Conservation (phyloP, 2,113 vertebrate species). For the Leptobrachium ailaonicum region DNA sequence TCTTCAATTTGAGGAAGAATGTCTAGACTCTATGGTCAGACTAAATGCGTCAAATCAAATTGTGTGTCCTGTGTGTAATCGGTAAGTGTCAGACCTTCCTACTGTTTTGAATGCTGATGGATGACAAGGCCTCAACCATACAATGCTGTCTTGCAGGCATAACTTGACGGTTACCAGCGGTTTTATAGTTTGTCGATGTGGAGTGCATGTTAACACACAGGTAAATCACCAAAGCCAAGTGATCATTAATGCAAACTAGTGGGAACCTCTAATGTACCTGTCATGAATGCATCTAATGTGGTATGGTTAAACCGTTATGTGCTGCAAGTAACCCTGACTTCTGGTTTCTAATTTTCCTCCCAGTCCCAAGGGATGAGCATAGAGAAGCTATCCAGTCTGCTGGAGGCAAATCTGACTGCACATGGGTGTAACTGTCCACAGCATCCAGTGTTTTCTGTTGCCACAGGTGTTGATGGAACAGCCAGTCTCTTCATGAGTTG, state of each 20-base stretch:
- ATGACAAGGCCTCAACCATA: background rate
- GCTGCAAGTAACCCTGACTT: too few species aligned
- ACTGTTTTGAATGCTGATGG: background rate
- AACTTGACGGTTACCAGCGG: conserved; percentile 60
- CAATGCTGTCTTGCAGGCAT: conserved; percentile 57
- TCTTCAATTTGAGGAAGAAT: conserved; percentile 79
- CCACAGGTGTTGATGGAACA: conserved; percentile 59
- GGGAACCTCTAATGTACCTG: background rate
- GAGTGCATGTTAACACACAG: conserved; percentile 62
- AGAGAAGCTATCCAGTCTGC: conserved; percentile 55
- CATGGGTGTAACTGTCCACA: conserved; percentile 63
- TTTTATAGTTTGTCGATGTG: conserved; percentile 68
- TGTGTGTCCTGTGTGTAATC: conserved; percentile 85
- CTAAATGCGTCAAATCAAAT: conserved; percentile 69
- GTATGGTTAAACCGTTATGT: too few species aligned
- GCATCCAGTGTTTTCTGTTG: conserved; percentile 64
- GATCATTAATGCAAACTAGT: too few species aligned
- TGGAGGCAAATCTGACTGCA: conserved; percentile 63
- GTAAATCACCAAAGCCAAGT: conserved; percentile 54
- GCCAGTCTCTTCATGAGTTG: conserved; percentile 73
- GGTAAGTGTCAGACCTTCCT: conserved; percentile 65
- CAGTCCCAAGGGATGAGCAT: conserved; percentile 63
- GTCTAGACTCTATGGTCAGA: conserved; percentile 72
- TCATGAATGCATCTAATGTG: background rate
- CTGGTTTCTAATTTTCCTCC: background rate